phyloP scores from a whole-genome alignment of 2,888 invertebrate species.

The Frankliniella intonsa region DNA sequence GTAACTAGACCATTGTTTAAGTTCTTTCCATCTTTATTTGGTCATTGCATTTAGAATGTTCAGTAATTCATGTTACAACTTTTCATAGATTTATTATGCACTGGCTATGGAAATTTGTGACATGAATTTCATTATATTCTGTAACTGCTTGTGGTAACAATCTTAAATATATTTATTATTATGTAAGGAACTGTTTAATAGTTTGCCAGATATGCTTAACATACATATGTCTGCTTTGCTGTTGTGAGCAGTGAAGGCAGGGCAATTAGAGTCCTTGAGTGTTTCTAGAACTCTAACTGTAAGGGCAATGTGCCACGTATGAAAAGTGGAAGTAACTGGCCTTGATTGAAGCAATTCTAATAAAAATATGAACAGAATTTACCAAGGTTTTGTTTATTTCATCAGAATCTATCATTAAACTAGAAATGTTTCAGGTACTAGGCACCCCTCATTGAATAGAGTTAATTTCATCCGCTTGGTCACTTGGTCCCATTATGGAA shows the following conservation, averaged over 20 bases:
- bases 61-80: background rate
- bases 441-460: background rate
- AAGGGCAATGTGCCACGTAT: no score
- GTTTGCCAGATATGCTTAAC: background rate
- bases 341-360: background rate
- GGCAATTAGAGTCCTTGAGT: no score
- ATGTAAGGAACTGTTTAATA: constrained; percentile 8
- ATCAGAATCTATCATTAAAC: constrained; percentile 6
- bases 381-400: background rate
- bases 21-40: background rate
- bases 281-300: no score
- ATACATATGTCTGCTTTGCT: background rate
- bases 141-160: constrained; percentile 8
- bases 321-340: background rate
- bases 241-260: background rate
- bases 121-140: background rate
- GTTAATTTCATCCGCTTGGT: no score
- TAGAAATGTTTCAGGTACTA: constrained; percentile 13
- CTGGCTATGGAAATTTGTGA: background rate
- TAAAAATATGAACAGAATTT: background rate
- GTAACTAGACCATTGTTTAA: background rate
- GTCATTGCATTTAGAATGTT: background rate
- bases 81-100: no score
- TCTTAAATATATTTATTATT: constrained; percentile 1
- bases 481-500: no score